Conservation (phyloP, 2,113 vertebrate species). For the Hystrix cristata region DNA sequence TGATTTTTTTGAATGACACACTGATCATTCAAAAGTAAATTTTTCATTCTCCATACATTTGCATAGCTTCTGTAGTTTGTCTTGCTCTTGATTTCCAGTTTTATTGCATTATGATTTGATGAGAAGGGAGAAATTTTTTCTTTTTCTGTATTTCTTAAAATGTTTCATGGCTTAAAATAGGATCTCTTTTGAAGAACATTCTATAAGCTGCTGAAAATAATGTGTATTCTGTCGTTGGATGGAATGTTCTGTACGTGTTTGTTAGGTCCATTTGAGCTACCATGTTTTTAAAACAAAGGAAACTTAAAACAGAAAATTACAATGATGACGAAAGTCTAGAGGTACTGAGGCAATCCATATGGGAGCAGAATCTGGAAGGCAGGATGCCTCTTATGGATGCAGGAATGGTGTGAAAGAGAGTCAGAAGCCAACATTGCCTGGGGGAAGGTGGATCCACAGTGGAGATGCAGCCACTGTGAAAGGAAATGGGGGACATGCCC, state of each 20-base stretch:
- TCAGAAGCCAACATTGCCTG: neutral
- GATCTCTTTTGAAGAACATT: neutral
- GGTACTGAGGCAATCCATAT: neutral
- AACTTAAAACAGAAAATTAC: neutral
- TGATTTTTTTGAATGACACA: neutral
- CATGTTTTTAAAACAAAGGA: conserved; percentile 16
- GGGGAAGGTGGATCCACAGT: neutral
- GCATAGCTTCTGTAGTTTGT: neutral
- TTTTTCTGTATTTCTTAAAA: neutral
- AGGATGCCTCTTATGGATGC: neutral
- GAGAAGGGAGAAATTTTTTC: neutral
- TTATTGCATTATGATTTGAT: neutral
- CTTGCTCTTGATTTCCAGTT: neutral
- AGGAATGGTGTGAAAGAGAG: no score
- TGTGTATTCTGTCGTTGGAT: neutral
- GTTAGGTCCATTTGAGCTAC: neutral
- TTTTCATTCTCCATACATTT: neutral
- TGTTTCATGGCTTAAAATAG: neutral
- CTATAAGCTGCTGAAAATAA: neutral
- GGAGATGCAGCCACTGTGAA: neutral
- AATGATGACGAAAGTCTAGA: neutral
- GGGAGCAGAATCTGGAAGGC: neutral
- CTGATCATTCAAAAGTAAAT: neutral
- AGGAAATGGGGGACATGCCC: neutral
- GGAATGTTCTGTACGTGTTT: neutral